Evolutionary conservation across 2,888 invertebrate species (phyloP).

Genomic region (Augiades crinisus): DNA sequence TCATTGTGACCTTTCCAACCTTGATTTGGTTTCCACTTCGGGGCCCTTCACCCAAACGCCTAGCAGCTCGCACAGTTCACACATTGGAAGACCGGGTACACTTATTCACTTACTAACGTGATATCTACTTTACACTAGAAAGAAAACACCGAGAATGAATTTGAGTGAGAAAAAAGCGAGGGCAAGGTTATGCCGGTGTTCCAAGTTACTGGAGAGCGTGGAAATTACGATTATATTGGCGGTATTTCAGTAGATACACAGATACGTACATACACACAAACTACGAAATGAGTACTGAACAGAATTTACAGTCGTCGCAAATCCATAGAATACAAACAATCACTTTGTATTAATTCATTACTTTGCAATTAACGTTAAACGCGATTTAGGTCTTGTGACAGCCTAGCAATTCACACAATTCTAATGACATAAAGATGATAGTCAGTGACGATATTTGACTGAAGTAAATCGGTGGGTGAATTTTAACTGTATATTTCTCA

Average conservation of each 20-base stretch:
- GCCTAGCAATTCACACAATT: slow-evolving; percentile 6
- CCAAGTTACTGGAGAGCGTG: slow-evolving; percentile 68
- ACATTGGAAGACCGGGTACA: slow-evolving; percentile 62
- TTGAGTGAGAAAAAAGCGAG: slow-evolving; percentile 39
- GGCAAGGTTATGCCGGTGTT: slow-evolving; percentile 62
- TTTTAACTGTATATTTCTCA: no score
- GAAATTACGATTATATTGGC: slow-evolving; percentile 62
- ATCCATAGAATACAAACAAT: slow-evolving; percentile 59
- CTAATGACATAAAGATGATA: slow-evolving; percentile 8
- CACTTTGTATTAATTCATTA: slow-evolving; percentile 14
- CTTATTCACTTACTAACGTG: slow-evolving; percentile 24
- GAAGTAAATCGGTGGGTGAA: no score
- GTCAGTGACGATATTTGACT: slow-evolving; percentile 15
- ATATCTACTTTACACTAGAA: slow-evolving; percentile 31
- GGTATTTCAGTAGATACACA: slow-evolving; percentile 73
- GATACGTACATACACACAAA: slow-evolving; percentile 79
- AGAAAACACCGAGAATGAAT: slow-evolving; percentile 26
- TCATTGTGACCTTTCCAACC: slow-evolving; percentile 87
- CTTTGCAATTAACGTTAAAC: slow-evolving; percentile 2
- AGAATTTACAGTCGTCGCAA: slow-evolving; percentile 77
- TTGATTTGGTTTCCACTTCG: slow-evolving; percentile 92
- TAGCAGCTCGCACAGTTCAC: slow-evolving; percentile 54
- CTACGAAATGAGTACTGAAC: slow-evolving; percentile 76
- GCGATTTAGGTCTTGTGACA: slow-evolving; percentile 10
- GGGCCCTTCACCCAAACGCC: slow-evolving; percentile 82